Evolutionary conservation across 2,113 vertebrate genomes (phyloP).

Genomic region (Nycticorax nycticorax): DNA sequence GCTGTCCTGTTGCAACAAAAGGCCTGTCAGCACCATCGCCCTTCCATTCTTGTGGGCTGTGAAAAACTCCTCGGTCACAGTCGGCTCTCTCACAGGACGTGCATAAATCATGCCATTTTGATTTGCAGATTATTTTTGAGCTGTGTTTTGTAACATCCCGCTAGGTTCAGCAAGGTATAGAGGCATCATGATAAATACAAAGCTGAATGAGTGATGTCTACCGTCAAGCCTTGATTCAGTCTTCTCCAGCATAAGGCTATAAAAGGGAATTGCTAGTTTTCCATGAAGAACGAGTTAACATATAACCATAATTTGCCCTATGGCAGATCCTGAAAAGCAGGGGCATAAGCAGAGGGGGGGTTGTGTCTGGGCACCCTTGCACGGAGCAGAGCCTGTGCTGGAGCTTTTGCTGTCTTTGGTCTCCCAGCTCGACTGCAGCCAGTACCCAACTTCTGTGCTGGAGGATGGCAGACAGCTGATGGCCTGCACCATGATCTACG

Average conservation of each 20-base stretch:
- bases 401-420: not conserved
- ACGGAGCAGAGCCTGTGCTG: not conserved
- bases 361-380: not conserved
- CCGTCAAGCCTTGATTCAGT: not conserved
- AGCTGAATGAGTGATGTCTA: not conserved
- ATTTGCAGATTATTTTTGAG: slow-evolving; percentile 10
- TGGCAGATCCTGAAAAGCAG: not conserved
- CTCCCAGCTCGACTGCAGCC: slow-evolving; percentile 46
- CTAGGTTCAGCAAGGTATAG: not conserved
- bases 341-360: no score
- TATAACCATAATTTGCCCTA: not conserved
- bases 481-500: slow-evolving; percentile 18
- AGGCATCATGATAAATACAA: not conserved
- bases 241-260: not conserved
- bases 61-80: slow-evolving; percentile 12
- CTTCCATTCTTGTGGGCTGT: slow-evolving; percentile 14
- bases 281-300: not conserved
- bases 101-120: not conserved
- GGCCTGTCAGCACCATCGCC: slow-evolving; percentile 13
- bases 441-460: rapidly evolving
- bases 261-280: slow-evolving; percentile 5
- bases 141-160: not conserved
- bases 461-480: not conserved
- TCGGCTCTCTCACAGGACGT: not conserved
- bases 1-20: not conserved